Evolutionary conservation across 2,113 vertebrate species (phyloP).

Genomic region (Stegostoma tigrinum): DNA sequence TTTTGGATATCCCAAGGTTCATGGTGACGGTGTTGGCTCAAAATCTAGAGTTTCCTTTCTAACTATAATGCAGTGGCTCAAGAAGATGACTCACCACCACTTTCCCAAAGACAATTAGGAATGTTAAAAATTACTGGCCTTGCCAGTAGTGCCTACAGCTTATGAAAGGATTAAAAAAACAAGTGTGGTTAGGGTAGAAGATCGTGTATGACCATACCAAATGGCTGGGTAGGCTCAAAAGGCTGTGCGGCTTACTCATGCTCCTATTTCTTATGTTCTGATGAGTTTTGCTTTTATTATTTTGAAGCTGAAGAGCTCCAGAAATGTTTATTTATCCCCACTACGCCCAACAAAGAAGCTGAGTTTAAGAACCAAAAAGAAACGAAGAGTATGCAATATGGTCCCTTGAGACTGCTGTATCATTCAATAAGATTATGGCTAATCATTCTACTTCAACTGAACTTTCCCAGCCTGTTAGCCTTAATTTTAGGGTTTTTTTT

Average conservation of each 20-base stretch:
- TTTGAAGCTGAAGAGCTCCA: not conserved
- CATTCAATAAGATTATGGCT: too few relatives aligned
- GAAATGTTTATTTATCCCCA: constrained; percentile 27
- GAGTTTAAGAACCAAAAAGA: not conserved
- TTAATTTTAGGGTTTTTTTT: not conserved
- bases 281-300: not conserved
- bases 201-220: not conserved
- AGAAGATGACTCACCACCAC: not conserved
- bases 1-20: not conserved
- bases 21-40: not conserved
- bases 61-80: not conserved
- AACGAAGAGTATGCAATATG: too few relatives aligned
- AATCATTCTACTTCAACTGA: not conserved
- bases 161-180: not conserved
- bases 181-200: not conserved
- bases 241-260: not conserved
- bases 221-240: not conserved
- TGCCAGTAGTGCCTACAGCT: not conserved
- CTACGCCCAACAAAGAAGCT: not conserved
- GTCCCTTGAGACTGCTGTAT: too few relatives aligned
- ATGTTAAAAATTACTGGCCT: not conserved
- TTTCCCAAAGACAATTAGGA: not conserved
- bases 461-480: not conserved
- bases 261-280: not conserved
- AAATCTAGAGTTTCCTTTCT: not conserved